Conservation (phyloP, 2,797 vertebrate genomes). For the Pseudomugil gertrudae region DNA sequence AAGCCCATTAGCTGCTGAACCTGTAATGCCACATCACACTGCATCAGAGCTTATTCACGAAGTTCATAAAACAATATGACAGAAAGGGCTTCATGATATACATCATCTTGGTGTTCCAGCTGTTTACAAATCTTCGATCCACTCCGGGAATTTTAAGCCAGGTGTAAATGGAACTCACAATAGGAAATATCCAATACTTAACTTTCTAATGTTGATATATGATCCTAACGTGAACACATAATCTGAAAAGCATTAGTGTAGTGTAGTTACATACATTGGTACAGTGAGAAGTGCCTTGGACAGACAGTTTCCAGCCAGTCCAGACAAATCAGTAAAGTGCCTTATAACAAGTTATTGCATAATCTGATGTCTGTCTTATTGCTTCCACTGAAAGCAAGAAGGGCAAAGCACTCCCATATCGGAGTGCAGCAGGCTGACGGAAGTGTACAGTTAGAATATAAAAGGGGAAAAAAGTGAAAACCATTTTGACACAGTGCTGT, state of each 20-base stretch:
- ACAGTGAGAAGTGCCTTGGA: constrained; percentile 52
- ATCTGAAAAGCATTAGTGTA: constrained; percentile 48
- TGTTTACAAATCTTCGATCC: constrained; percentile 8
- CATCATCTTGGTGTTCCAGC: background rate
- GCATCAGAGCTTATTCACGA: background rate
- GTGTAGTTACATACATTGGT: constrained; percentile 47
- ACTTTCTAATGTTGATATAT: constrained; percentile 34
- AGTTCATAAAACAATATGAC: constrained; percentile 4
- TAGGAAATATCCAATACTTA: constrained; percentile 29
- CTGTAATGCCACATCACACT: background rate
- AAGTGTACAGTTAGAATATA: constrained; percentile 27
- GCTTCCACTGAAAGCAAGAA: constrained; percentile 75
- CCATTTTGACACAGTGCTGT: constrained; percentile 21
- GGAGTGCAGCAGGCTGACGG: constrained; percentile 44
- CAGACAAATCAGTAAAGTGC: constrained; percentile 74
- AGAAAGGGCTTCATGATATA: background rate
- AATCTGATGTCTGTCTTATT: constrained; percentile 68
- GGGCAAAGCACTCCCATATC: constrained; percentile 53
- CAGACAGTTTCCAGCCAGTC: constrained; percentile 53
- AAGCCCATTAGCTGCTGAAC: background rate
- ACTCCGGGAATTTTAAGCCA: constrained; percentile 18
- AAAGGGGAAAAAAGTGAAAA: constrained; percentile 18
- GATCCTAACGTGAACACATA: constrained; percentile 42
- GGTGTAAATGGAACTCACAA: constrained; percentile 43
- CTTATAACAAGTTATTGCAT: constrained; percentile 75